Evolutionary conservation across 2,888 invertebrate species (phyloP), one percentile per base, ranked within the genome.

Genomic region (Archaeoteleia sp.): DNA sequence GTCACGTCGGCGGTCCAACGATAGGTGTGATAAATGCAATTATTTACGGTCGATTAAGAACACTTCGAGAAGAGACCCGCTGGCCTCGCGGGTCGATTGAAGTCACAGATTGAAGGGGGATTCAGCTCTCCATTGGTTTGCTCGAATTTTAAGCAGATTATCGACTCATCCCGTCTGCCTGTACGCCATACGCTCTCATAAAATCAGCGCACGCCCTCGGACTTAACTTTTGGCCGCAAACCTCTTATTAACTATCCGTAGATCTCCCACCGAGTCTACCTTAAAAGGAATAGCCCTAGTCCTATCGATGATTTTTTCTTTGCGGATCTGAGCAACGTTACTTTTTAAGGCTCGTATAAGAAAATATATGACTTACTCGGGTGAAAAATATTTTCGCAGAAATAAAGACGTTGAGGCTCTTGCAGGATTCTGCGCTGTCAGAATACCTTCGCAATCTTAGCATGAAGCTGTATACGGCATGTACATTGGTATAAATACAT

Each of bases 41-140:
- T 85, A 83, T 83, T 84, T 80, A 84, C 83, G 83, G 78, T 82
- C 83, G 84, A 85, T 84, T 84, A 84, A 84, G 81, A 83, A 77
- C 76, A 79, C 78, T 75, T 74, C 63, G 55, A 67, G 62, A 60
- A 53, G 51, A 71, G 70, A 67, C 42, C 58, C 13, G 42, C 53
- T 70, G 66, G 71, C 55, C 51, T 70, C 72, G 72, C 76, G 67
- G 71, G 61, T 70, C 74, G 81, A 81, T 81, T 81, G 75, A 73
- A 74, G 63, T 48, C 54, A 46, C 57, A 74, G 80, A 80, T 81
- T 77, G 73, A 74, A 68, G 65, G 58, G 39, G 58, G 68, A 57
- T 66, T 40, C 65, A 61, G 68, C 70, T 67, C n/a, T n/a, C 69
- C 68, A 71, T 61, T 23, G 76, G 75, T 74, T 73, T 72, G 78